A percentile compares a stretch with the other conserved stretches of the same genome.
phyloP scores from a whole-genome alignment of 2,797 vertebrate species.

The Lepilemur ruficaudatus region DNA sequence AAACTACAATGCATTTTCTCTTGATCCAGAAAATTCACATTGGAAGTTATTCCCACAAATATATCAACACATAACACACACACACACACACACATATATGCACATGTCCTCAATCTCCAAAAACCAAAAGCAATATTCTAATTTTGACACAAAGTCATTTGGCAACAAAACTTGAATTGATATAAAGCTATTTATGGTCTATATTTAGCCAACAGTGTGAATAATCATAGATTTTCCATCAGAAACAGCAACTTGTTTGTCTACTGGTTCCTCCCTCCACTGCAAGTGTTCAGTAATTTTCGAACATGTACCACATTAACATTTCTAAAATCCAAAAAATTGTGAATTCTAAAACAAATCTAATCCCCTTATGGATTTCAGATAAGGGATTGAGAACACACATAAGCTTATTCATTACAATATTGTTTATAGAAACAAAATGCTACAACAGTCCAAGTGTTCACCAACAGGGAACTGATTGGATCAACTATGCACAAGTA shows the following conservation, averaged over 20 bases:
- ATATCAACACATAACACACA: not conserved
- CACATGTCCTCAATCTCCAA: not conserved
- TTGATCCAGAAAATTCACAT: not conserved
- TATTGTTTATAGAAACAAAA: constrained; percentile 1
- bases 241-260: not conserved
- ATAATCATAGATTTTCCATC: not conserved
- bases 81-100: not conserved
- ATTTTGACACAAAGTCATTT: not conserved
- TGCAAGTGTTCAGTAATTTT: not conserved
- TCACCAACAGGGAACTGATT: not conserved
- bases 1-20: constrained; percentile 8
- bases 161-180: not conserved
- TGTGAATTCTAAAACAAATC: not conserved
- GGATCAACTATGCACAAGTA: not conserved
- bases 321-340: not conserved
- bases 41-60: not conserved
- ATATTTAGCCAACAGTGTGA: not conserved
- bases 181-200: not conserved
- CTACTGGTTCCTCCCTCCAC: not conserved
- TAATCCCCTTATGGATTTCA: not conserved
- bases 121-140: not conserved
- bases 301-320: not conserved
- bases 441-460: not conserved
- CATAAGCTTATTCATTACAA: not conserved
- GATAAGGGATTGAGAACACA: not conserved